Conservation (phyloP, 2,888 invertebrate genomes). For the Malthinus flaveolus region DNA sequence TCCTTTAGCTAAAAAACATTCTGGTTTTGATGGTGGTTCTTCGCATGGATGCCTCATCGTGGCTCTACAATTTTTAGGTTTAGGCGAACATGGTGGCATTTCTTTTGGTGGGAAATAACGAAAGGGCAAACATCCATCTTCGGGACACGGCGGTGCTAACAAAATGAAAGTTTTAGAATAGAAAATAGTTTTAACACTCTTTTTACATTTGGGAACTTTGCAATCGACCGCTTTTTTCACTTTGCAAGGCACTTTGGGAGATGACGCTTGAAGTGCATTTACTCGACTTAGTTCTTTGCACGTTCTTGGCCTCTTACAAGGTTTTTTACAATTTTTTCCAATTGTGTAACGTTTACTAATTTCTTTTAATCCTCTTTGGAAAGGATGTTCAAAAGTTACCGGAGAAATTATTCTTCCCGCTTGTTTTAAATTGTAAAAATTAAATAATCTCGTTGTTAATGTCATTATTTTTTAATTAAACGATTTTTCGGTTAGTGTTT, state of each 20-base stretch:
- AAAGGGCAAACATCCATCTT: not conserved
- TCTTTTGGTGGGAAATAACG: not conserved
- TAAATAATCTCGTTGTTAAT: not conserved
- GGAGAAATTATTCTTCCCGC: no score
- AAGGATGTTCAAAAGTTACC: no score
- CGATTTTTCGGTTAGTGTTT: no score
- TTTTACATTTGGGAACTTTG: not conserved
- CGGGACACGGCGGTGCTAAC: not conserved
- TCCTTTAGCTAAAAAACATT: not conserved
- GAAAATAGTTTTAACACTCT: no score
- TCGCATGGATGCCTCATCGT: not conserved
- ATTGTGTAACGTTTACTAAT: slow-evolving; percentile 7
- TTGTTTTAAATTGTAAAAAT: no score
- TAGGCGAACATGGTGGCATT: not conserved
- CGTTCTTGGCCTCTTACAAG: not conserved
- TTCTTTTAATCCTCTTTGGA: not conserved
- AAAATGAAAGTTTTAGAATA: no score
- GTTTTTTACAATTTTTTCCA: not conserved
- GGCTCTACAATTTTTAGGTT: not conserved
- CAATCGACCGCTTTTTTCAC: not conserved
- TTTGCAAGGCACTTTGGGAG: not conserved
- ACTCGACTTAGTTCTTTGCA: not conserved
- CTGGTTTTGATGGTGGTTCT: no score
- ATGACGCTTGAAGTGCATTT: not conserved
- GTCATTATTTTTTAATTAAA: not conserved